phyloP scores from a whole-genome alignment of 2,113 vertebrate species.

The Uria lomvia region DNA sequence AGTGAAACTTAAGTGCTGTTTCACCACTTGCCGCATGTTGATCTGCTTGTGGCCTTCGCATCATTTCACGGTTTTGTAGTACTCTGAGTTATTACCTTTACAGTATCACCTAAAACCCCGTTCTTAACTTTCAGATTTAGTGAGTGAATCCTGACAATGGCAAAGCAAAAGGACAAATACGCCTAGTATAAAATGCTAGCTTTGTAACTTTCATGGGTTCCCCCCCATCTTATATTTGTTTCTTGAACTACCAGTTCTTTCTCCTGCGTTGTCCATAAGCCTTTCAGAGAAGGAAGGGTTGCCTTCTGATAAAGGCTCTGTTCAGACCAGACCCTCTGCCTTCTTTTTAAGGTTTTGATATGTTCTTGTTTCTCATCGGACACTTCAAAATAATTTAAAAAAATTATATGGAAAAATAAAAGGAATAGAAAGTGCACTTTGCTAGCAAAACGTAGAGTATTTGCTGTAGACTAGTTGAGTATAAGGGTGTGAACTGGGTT shows the following conservation, averaged over 20 bases:
- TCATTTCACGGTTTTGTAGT: not conserved
- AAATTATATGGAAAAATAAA: not conserved
- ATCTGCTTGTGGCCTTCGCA: not conserved
- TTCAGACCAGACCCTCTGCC: not conserved
- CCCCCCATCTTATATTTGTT: not conserved
- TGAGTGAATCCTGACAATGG: not conserved
- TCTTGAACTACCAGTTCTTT: not conserved
- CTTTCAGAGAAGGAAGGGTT: not conserved
- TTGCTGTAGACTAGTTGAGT: not conserved
- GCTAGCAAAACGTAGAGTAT: not conserved
- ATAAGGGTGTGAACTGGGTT: not conserved
- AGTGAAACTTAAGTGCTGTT: not conserved
- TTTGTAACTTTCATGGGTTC: not conserved
- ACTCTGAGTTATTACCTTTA: not conserved
- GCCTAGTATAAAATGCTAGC: not conserved
- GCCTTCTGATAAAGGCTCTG: not conserved
- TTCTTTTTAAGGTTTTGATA: not conserved
- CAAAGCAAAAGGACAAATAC: not conserved
- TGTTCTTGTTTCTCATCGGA: not conserved
- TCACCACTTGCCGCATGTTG: fast-evolving
- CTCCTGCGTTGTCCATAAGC: not conserved
- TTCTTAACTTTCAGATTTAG: not conserved
- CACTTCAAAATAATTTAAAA: fast-evolving
- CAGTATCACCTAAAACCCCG: fast-evolving
- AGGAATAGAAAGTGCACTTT: not conserved